These are phyloP conservation scores for Synergus itoensis DNA, from an alignment of 2,888 invertebrate genomes.

Conservation along the genomic window DNA sequence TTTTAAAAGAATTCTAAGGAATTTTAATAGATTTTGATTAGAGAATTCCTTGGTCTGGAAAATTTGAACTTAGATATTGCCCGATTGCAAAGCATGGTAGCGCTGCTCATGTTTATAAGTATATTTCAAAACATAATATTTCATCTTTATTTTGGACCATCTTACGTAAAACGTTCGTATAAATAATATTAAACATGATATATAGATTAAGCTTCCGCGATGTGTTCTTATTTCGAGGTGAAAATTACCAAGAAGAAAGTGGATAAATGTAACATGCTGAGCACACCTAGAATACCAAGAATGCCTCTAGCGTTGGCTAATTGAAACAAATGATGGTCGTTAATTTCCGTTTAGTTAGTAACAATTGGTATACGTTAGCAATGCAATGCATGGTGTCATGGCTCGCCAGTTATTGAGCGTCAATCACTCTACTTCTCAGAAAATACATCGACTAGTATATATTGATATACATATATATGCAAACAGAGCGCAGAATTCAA, in stretches of 20 bases:
- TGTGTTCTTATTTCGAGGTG: neutral
- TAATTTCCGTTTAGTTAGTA: neutral
- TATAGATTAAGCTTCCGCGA: neutral
- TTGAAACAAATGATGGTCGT: slow-evolving; percentile 20
- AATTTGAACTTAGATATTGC: too few relatives aligned
- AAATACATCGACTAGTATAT: slow-evolving; percentile 14
- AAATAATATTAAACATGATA: too few relatives aligned
- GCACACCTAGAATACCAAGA: neutral
- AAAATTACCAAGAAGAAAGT: neutral
- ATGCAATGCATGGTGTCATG: neutral
- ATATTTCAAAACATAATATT: too few relatives aligned
- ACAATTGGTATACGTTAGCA: neutral
- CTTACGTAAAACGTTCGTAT: too few relatives aligned
- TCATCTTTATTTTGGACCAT: too few relatives aligned
- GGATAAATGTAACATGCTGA: neutral
- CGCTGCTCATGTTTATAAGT: too few relatives aligned
- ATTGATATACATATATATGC: neutral
- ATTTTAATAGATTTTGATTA: too few relatives aligned
- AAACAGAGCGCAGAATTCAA: slow-evolving; percentile 23
- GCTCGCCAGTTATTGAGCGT: slow-evolving; percentile 14
- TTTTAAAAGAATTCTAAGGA: too few relatives aligned
- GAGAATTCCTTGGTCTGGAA: too few relatives aligned
- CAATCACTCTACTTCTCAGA: slow-evolving; percentile 14
- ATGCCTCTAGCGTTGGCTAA: neutral
- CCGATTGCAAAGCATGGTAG: too few relatives aligned